Evolutionary conservation across 2,888 invertebrate genomes (phyloP).

Genomic region (Lochmaea capreae): DNA sequence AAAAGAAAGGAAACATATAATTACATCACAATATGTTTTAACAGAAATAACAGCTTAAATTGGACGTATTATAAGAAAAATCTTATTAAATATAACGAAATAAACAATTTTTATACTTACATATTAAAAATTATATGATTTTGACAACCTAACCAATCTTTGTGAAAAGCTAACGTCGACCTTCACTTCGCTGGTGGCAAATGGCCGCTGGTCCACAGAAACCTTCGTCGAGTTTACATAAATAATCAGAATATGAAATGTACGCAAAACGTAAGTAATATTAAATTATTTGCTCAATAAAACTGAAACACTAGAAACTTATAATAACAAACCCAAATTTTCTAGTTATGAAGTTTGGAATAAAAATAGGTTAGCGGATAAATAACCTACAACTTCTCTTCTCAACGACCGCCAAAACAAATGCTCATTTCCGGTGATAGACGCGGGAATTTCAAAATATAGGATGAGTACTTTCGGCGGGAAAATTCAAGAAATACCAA

Average conservation of each 20-base stretch:
- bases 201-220: slow-evolving; percentile 57
- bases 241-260: slow-evolving; percentile 24
- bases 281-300: slow-evolving; percentile 17
- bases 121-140: slow-evolving; percentile 56
- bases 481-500: slow-evolving; percentile 71
- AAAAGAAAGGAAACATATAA: slow-evolving; percentile 57
- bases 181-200: slow-evolving; percentile 57
- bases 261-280: slow-evolving; percentile 20
- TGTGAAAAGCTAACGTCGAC: slow-evolving; percentile 63
- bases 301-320: slow-evolving; percentile 9
- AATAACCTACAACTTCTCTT: slow-evolving; percentile 60
- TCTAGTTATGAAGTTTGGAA: slow-evolving; percentile 40
- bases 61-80: slow-evolving; percentile 26
- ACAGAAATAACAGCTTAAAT: slow-evolving; percentile 24
- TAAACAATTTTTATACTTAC: slow-evolving; percentile 56
- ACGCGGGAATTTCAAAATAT: slow-evolving; percentile 51
- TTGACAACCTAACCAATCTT: slow-evolving; percentile 66
- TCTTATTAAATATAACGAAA: slow-evolving; percentile 21
- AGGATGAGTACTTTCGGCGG: slow-evolving; percentile 73
- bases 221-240: slow-evolving; percentile 20
- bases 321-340: slow-evolving; percentile 33
- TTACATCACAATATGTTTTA: slow-evolving; percentile 58
- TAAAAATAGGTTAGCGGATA: slow-evolving; percentile 63
- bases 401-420: slow-evolving; percentile 60
- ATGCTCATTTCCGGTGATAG: slow-evolving; percentile 49